A percentile compares a stretch with the other conserved stretches of the same genome.
Evolutionary conservation across 2,888 invertebrate species (phyloP).

Genomic region (Phalera bucephala): DNA sequence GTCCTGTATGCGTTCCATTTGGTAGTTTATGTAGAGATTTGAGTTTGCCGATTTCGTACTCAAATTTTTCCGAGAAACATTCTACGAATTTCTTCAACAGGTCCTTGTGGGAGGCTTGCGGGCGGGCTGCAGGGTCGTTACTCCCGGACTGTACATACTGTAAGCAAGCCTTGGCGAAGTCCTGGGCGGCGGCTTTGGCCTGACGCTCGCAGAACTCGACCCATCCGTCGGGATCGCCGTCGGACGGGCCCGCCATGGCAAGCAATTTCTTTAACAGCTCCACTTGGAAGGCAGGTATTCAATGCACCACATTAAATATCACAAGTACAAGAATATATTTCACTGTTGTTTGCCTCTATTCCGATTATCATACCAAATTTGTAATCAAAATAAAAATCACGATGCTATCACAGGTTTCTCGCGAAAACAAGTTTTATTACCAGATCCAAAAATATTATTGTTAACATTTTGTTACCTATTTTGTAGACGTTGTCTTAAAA

Average conservation of each 20-base stretch:
- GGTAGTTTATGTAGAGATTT: constrained; percentile 72
- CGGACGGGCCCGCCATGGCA: constrained; percentile 82
- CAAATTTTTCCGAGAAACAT: constrained; percentile 92
- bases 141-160: constrained; percentile 89
- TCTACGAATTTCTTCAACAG: constrained; percentile 92
- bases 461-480: too few species aligned
- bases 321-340: constrained; percentile 25
- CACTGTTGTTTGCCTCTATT: constrained; percentile 35
- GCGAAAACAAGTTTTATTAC: constrained; percentile 78
- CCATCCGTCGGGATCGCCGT: constrained; percentile 87
- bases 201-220: constrained; percentile 94
- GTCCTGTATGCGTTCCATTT: constrained; percentile 72
- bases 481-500: too few species aligned
- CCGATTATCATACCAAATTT: constrained; percentile 54
- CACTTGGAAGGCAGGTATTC: constrained; percentile 64
- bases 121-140: constrained; percentile 84
- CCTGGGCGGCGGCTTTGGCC: constrained; percentile 91
- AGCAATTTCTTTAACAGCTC: constrained; percentile 78
- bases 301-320: constrained; percentile 48
- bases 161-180: constrained; percentile 94
- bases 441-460: constrained; percentile 37
- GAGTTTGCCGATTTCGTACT: constrained; percentile 86
- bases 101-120: constrained; percentile 88
- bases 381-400: constrained; percentile 73
- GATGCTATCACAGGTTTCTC: constrained; percentile 70